These are phyloP conservation scores for Hirtodrosophila trivittata DNA, from an alignment of 2,888 invertebrate species.

Conservation along the genomic window DNA sequence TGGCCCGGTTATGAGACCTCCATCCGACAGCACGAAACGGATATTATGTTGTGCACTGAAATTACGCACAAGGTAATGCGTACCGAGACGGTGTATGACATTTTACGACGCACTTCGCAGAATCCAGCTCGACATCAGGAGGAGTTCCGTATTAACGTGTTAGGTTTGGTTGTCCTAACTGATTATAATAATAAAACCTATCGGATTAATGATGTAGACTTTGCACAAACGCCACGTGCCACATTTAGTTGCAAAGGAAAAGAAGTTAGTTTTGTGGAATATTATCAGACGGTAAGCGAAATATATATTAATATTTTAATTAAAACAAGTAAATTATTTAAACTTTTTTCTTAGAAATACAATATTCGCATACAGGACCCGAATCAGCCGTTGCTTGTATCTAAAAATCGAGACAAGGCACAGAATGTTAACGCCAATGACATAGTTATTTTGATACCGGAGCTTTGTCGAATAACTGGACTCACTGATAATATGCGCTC, in stretches of 20 bases:
- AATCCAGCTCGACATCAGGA: slow-evolving; percentile 85
- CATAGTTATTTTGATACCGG: slow-evolving; percentile 90
- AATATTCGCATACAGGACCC: slow-evolving; percentile 87
- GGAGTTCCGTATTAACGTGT: slow-evolving; percentile 85
- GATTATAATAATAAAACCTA: slow-evolving; percentile 88
- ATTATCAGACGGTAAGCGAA: slow-evolving; percentile 87
- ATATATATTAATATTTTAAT: slow-evolving; percentile 8
- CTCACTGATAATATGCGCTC: slow-evolving; percentile 88
- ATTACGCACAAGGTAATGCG: slow-evolving; percentile 93
- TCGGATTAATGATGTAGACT: slow-evolving; percentile 90
- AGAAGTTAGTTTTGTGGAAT: slow-evolving; percentile 87
- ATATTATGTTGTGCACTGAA: slow-evolving; percentile 91
- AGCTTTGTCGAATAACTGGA: slow-evolving; percentile 94
- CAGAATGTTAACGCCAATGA: slow-evolving; percentile 88
- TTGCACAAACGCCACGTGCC: slow-evolving; percentile 85
- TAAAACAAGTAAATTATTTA: not conserved
- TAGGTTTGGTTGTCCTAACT: slow-evolving; percentile 87
- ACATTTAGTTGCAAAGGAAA: slow-evolving; percentile 87
- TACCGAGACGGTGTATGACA: slow-evolving; percentile 89
- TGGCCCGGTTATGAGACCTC: slow-evolving; percentile 94
- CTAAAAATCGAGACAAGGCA: slow-evolving; percentile 88
- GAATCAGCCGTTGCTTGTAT: slow-evolving; percentile 92
- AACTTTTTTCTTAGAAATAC: slow-evolving; percentile 86
- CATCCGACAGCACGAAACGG: slow-evolving; percentile 91
- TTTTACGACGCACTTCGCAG: slow-evolving; percentile 85